These are phyloP conservation scores for Oreocharis arfaki DNA, from an alignment of 2,113 vertebrate species.

Conservation along the genomic window DNA sequence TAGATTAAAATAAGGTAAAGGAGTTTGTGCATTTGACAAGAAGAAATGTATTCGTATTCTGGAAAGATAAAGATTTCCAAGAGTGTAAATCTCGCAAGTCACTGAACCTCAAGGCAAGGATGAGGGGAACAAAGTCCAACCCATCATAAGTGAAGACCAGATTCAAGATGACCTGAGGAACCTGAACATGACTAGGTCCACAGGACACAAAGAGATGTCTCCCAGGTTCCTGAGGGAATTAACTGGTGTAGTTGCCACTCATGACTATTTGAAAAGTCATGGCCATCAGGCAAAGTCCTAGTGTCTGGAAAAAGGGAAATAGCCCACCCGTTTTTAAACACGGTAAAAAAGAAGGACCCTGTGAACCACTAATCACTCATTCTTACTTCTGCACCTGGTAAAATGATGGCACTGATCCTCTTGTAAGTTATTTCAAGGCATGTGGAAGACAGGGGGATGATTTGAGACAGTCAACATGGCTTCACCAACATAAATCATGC, in stretches of 20 bases:
- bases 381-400: not conserved
- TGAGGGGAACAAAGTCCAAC: accelerated
- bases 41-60: not conserved
- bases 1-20: not conserved
- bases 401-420: not conserved
- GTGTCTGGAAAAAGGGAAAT: not conserved
- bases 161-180: not conserved
- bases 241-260: not conserved
- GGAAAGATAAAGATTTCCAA: not conserved
- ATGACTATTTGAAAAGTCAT: not conserved
- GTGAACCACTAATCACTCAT: too few relatives aligned
- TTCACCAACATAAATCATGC: not conserved
- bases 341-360: not conserved
- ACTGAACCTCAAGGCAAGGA: not conserved
- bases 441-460: not conserved
- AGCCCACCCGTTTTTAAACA: not conserved
- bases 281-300: not conserved
- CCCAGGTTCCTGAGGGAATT: not conserved
- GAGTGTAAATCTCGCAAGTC: not conserved
- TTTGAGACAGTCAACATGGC: not conserved
- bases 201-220: not conserved
- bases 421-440: not conserved
- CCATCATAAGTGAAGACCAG: not conserved
- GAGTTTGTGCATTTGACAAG: not conserved
- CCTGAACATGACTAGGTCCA: not conserved